Evolutionary conservation across 2,797 vertebrate genomes (phyloP), one percentile per base, ranked within the genome.

Genomic region (Bucorvus abyssinicus): DNA sequence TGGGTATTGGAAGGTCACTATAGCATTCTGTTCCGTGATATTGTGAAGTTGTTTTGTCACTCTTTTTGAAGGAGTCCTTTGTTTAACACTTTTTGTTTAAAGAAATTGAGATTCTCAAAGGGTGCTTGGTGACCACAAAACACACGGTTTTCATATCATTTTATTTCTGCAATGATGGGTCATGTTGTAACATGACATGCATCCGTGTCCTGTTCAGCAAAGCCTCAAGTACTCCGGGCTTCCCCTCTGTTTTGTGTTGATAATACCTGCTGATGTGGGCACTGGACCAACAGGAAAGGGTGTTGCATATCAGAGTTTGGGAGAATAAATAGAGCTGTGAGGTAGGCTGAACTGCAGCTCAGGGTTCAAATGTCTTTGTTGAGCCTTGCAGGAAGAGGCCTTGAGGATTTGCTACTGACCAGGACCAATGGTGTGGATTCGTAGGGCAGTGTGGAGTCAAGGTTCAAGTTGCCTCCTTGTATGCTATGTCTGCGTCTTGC

Each of bases 211-310:
- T 87, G 79, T 75, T 91, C 38, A 75, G 84, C 81, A 87, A n/a
- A 83, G 60, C 64, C 17, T 80, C 17, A 22, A 83, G 53, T 63
- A 6, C 49, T 61, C 65, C 40, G 55, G 53, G 38, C 55, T 90
- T 57, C 78, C 76, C 60, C 34, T 93, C 93, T 96, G 95, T 84
- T 96, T 89, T 89, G 53, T 93, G 81, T 87, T 92, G 96, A 93
- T 97, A 96, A 96, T 94, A 94, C 92, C 92, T 92, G 94, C 93
- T 91, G 7, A 87, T 94, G 42, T 15, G 42, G 94, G 87, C 91
- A 24, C 38, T 78, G 82, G 65, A 65, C 82, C 94, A 95, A 87
- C 45, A 91, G 95, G 93, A 96, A 95, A 68, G 94, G 79, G 84
- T 84, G 84, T 95, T 93, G 61, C 12, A 2, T 85, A 45, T 91